phyloP scores from a whole-genome alignment of 2,797 vertebrate species.

The Spizella passerina region DNA sequence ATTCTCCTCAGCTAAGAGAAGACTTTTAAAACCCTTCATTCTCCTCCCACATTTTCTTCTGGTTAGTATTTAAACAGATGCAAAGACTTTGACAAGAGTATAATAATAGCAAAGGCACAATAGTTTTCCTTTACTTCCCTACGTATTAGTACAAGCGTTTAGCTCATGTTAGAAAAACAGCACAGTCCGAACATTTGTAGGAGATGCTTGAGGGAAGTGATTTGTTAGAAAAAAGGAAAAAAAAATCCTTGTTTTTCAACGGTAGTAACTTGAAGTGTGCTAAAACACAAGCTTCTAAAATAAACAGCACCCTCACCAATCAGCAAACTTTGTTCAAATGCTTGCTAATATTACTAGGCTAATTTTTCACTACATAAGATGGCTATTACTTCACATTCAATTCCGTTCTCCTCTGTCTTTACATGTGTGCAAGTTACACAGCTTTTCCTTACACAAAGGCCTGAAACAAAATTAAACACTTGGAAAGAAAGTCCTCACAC shows the following conservation, averaged over 20 bases:
- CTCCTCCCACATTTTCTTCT: not conserved
- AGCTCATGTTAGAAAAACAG: not conserved
- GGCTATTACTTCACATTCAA: not conserved
- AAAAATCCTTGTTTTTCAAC: not conserved
- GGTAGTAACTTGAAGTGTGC: not conserved
- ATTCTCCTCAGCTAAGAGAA: not conserved
- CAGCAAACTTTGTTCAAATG: not conserved
- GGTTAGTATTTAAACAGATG: not conserved
- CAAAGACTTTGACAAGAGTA: not conserved
- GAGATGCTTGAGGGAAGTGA: not conserved
- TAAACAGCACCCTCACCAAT: not conserved
- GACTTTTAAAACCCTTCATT: not conserved
- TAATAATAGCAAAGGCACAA: not conserved
- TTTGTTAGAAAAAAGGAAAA: not conserved
- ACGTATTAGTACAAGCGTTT: not conserved
- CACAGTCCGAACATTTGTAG: not conserved
- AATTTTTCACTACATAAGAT: not conserved
- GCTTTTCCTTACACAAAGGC: not conserved
- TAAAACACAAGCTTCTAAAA: not conserved
- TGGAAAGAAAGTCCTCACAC: not conserved
- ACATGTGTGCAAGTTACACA: not conserved
- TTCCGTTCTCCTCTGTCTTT: not conserved
- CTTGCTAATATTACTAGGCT: not conserved
- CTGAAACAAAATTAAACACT: not conserved
- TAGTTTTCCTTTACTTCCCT: not conserved